These are phyloP conservation scores for Pipa parva DNA, from an alignment of 2,113 vertebrate species.

Conservation along the genomic window DNA sequence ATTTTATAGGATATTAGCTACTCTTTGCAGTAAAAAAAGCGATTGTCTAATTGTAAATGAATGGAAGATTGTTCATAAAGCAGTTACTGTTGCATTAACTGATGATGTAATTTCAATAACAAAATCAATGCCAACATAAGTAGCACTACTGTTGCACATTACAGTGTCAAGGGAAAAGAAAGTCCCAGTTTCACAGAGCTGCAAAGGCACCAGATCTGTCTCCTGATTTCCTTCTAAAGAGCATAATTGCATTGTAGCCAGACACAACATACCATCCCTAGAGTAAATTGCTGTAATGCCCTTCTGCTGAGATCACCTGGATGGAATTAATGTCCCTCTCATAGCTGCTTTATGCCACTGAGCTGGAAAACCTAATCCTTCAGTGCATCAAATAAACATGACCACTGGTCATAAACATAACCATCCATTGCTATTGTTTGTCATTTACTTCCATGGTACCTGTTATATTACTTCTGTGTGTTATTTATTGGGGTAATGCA, in stretches of 20 bases:
- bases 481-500: too few species aligned
- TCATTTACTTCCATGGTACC: too few species aligned
- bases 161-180: slow-evolving; percentile 1
- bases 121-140: neutral
- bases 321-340: slow-evolving; percentile 11
- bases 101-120: neutral
- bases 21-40: too few species aligned
- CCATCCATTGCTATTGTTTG: too few species aligned
- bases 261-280: slow-evolving; percentile 37
- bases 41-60: too few species aligned
- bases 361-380: neutral
- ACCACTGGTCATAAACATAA: too few species aligned
- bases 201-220: slow-evolving; percentile 14
- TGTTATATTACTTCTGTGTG: too few species aligned
- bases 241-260: slow-evolving; percentile 32
- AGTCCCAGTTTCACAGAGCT: slow-evolving; percentile 7
- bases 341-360: neutral
- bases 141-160: neutral
- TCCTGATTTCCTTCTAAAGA: slow-evolving; percentile 19
- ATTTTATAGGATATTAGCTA: too few species aligned
- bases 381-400: neutral
- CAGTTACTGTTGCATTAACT: neutral
- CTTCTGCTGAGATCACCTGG: slow-evolving; percentile 28
- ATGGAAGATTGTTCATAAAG: too few species aligned
- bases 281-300: slow-evolving; percentile 4